Evolutionary conservation across 2,113 vertebrate species (phyloP).

Genomic region (Prochilodus magdalenae): DNA sequence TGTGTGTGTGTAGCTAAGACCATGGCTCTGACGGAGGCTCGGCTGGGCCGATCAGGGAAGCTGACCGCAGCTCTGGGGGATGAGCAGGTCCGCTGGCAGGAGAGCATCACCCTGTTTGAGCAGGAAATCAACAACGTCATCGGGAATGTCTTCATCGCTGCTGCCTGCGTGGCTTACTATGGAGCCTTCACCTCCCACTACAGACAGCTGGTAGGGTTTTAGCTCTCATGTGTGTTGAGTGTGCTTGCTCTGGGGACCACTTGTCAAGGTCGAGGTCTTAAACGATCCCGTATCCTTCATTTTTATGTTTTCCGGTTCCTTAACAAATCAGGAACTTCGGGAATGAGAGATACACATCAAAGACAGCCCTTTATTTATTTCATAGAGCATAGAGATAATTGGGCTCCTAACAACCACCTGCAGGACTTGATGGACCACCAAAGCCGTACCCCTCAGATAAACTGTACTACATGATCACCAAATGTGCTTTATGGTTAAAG

Average conservation of each 20-base stretch:
- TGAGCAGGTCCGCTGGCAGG: conserved; percentile 85
- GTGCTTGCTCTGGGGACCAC: background rate
- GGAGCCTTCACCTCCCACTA: conserved; percentile 86
- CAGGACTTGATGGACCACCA: too few relatives aligned
- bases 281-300: too few relatives aligned
- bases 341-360: too few relatives aligned
- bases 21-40: conserved; percentile 81
- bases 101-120: conserved; percentile 79
- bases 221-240: background rate
- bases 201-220: conserved; percentile 76
- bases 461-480: too few relatives aligned
- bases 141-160: conserved; percentile 86
- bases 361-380: too few relatives aligned
- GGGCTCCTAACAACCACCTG: too few relatives aligned
- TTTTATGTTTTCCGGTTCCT: too few relatives aligned
- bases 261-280: too few relatives aligned
- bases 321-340: too few relatives aligned
- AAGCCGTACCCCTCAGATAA: too few relatives aligned
- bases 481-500: too few relatives aligned
- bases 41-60: conserved; percentile 79
- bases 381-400: too few relatives aligned
- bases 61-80: conserved; percentile 82
- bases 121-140: conserved; percentile 82
- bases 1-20: conserved; percentile 72
- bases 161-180: conserved; percentile 85